These are phyloP conservation scores for Strigops habroptila DNA, from an alignment of 2,113 vertebrate species.

Conservation along the genomic window DNA sequence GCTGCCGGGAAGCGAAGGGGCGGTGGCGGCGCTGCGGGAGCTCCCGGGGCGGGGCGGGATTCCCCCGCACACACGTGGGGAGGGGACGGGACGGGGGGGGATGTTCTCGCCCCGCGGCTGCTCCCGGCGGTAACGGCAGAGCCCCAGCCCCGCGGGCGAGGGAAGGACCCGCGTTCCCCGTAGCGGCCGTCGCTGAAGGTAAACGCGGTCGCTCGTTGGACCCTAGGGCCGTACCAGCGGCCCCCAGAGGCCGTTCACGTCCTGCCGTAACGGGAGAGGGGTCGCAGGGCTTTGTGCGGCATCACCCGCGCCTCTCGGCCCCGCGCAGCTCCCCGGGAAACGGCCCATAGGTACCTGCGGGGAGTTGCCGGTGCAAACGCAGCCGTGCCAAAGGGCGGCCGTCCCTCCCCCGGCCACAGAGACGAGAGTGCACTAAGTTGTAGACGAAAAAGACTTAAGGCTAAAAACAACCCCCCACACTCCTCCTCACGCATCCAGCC, in stretches of 20 bases:
- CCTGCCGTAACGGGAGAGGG: neutral
- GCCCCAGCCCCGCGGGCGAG: neutral
- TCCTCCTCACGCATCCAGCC: too few relatives aligned
- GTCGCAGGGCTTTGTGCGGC: too few relatives aligned
- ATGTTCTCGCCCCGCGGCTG: too few relatives aligned
- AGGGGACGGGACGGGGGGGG: too few relatives aligned
- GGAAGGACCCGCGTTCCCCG: neutral
- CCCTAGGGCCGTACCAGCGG: neutral
- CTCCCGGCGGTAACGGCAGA: accelerated
- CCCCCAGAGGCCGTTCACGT: neutral
- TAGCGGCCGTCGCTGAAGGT: neutral
- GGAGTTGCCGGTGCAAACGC: neutral
- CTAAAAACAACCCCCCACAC: neutral
- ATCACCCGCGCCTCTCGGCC: too few relatives aligned
- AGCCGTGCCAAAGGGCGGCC: neutral
- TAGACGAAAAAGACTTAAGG: too few relatives aligned
- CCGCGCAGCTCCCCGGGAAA: neutral
- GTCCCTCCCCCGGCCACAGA: too few relatives aligned
- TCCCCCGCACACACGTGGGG: too few relatives aligned
- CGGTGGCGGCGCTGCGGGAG: neutral
- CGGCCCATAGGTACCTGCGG: too few relatives aligned
- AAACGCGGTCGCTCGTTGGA: neutral
- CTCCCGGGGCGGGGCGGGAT: neutral
- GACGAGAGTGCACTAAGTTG: too few relatives aligned
- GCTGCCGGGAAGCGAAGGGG: neutral